Evolutionary conservation across 2,113 vertebrate species (phyloP).

Genomic region (Nycticorax nycticorax): DNA sequence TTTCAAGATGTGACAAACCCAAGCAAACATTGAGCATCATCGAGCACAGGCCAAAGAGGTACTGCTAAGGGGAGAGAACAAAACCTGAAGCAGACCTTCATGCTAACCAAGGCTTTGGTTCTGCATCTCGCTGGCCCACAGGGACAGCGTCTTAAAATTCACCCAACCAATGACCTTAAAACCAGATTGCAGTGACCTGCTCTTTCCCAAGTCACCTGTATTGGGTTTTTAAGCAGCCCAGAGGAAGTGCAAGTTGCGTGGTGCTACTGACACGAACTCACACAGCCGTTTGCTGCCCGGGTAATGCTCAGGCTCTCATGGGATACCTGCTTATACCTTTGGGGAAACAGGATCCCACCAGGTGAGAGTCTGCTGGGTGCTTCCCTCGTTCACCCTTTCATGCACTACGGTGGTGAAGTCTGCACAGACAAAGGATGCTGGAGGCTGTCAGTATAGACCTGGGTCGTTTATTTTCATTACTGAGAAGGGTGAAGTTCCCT

Average conservation of each 20-base stretch:
- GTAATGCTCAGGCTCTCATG: fast-evolving
- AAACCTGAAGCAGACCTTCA: neutral
- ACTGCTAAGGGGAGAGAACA: neutral
- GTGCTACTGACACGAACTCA: neutral
- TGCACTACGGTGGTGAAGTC: neutral
- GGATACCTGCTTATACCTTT: neutral
- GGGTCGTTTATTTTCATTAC: neutral
- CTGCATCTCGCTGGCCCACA: neutral
- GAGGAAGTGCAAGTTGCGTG: neutral
- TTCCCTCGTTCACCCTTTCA: neutral
- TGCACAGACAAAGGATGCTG: neutral
- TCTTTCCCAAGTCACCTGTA: neutral
- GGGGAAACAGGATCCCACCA: neutral
- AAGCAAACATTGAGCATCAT: neutral
- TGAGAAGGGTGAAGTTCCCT: neutral
- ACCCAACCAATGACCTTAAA: neutral
- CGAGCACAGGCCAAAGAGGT: neutral
- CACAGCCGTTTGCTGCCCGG: neutral
- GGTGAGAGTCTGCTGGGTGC: neutral
- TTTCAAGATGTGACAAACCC: neutral
- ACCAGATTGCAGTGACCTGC: neutral
- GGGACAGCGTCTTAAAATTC: neutral
- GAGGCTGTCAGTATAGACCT: neutral
- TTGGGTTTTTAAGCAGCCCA: neutral
- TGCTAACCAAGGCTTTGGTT: neutral